Percentiles rank a stretch among this genome's conserved stretches.
phyloP scores from a whole-genome alignment of 2,888 invertebrate genomes.

The Escarpia spicata region DNA sequence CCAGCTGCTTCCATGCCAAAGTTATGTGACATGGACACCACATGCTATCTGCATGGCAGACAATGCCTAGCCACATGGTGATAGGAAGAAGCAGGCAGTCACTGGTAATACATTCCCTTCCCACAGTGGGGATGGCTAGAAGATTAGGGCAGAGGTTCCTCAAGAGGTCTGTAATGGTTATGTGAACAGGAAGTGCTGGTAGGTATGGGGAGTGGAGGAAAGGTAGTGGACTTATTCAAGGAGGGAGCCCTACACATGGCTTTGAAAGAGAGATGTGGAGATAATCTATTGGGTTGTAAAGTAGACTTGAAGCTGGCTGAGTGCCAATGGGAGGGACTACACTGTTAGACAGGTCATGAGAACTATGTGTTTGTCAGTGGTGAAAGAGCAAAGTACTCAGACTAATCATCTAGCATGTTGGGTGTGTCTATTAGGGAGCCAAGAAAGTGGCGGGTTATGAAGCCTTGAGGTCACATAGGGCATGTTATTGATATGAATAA shows the following conservation, averaged over 20 bases:
- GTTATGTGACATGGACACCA: constrained; percentile 4
- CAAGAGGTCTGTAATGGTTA: background rate
- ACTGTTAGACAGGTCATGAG: background rate
- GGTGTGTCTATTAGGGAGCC: constrained; percentile 7
- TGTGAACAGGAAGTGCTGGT: background rate
- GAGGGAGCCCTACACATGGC: background rate
- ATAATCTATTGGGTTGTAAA: background rate
- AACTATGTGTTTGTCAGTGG: background rate
- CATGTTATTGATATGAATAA: constrained; percentile 9
- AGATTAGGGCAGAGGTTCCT: background rate
- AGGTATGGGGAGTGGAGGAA: background rate
- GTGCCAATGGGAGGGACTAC: background rate
- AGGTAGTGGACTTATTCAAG: background rate
- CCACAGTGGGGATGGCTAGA: background rate
- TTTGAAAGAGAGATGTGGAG: background rate
- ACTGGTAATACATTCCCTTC: background rate
- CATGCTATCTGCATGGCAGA: background rate
- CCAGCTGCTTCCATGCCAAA: background rate
- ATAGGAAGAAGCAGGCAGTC: background rate
- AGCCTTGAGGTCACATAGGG: background rate
- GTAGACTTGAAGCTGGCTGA: background rate
- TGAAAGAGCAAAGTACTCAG: constrained; percentile 13
- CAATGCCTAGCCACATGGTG: background rate
- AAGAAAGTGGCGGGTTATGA: background rate
- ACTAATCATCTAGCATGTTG: background rate